Evolutionary conservation across 2,113 vertebrate species (phyloP), one percentile per base, ranked within the genome.

Genomic region (Tringa solitaria): DNA sequence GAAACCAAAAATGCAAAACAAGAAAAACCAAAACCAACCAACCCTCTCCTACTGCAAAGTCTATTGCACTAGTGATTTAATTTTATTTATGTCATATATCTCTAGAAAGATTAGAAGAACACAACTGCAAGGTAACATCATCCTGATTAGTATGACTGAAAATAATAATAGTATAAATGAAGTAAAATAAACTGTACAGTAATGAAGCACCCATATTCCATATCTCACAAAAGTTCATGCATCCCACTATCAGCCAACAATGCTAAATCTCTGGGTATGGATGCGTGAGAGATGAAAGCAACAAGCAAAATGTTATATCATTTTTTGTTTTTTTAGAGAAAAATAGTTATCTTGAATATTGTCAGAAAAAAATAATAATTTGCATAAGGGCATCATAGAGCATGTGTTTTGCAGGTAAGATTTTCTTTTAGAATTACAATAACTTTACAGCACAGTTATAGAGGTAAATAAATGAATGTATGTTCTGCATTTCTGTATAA

Each of bases 381-480:
- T 95, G 45, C 84, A 95, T 67, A 79, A 95, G 73, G 87, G 48
- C 50, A 94, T 82, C 69, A 63, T 10, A 56, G 65, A 96, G 35
- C 91, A 90, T 91, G 95, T 90, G 84, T 82, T 89, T 94, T 81
- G 76, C 48, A 88, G 65, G 90, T 39, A 95, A 90, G 79, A 27
- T 88, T 95, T 93, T 83, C 64, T 74, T 90, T 79, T 51, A 59
- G 75, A 95, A 80, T 90, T 89, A 74, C 51, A 81, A 90, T 90
- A 90, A 89, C 39, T 92, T 96, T 87, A 96, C 77, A 37, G 74
- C 75, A 83, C 39, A 46, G 70, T 92, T 91, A 82, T 17, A 67
- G 17, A 85, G 59, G 23, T 45, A 88, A 67, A 95, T 79, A 88
- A 93, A 93, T 72, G 45, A 89, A 92, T 88, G 8, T 28, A 80